phyloP scores from a whole-genome alignment of 2,888 invertebrate genomes.

The Nomada fucata region DNA sequence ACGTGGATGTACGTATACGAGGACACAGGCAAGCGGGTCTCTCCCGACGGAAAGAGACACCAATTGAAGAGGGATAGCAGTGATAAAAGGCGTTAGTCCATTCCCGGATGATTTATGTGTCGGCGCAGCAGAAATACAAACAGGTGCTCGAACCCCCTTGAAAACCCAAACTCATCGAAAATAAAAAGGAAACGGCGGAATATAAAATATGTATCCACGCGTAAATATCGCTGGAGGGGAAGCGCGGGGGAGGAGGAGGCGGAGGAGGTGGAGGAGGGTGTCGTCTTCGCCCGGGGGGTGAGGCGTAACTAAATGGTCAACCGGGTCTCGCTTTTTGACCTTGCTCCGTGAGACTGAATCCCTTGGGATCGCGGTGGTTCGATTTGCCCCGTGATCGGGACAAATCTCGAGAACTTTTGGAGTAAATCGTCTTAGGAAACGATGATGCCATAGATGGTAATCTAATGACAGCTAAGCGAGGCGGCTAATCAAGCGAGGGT shows the following conservation, averaged over 20 bases:
- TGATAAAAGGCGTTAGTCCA: conserved; percentile 80
- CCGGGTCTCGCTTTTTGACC: conserved; percentile 30
- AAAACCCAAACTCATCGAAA: conserved; percentile 73
- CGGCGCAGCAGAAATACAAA: conserved; percentile 80
- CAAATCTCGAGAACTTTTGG: too few species aligned
- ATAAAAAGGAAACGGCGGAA: conserved; percentile 64
- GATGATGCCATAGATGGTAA: background rate
- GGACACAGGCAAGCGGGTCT: background rate
- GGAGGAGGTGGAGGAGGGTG: conserved; percentile 6
- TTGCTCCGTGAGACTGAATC: background rate
- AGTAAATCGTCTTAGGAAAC: background rate
- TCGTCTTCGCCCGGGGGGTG: conserved; percentile 18
- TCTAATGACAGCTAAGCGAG: background rate
- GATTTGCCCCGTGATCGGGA: background rate
- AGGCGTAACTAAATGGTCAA: conserved; percentile 54
- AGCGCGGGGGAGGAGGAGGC: background rate
- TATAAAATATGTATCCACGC: conserved; percentile 68
- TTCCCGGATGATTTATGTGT: conserved; percentile 80
- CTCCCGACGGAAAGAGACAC: conserved; percentile 36
- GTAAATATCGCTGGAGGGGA: conserved; percentile 56
- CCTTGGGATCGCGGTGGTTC: background rate
- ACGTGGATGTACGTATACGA: conserved; percentile 1
- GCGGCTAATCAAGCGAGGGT: too few species aligned
- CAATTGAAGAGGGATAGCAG: conserved; percentile 61
- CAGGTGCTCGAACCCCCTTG: conserved; percentile 78